A percentile compares a stretch with the other conserved stretches of the same genome.
Conservation (phyloP, 2,888 invertebrate genomes). For the Magallana nippona region DNA sequence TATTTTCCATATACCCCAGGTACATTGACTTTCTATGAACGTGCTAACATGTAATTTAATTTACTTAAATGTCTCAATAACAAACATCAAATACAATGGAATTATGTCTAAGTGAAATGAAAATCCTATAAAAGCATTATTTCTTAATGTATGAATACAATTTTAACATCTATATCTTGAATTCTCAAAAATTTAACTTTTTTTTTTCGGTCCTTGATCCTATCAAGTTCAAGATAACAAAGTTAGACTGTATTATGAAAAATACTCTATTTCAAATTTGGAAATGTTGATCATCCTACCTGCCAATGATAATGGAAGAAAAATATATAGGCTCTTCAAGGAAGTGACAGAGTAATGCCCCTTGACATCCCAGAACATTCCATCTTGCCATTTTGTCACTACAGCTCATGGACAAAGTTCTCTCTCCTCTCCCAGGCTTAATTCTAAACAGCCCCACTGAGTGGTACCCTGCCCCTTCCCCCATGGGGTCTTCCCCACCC, state of each 20-base stretch:
- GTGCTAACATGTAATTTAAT: too few relatives aligned
- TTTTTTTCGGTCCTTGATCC: too few relatives aligned
- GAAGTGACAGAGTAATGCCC: constrained; percentile 87
- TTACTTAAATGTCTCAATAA: too few relatives aligned
- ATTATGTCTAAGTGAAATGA: too few relatives aligned
- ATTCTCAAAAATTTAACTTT: background rate
- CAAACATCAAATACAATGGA: too few relatives aligned
- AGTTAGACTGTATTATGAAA: too few relatives aligned
- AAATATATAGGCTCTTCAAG: constrained; percentile 86
- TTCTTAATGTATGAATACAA: background rate
- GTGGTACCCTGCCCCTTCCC: constrained; percentile 86
- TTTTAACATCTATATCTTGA: background rate
- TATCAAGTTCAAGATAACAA: too few relatives aligned
- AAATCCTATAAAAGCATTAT: background rate
- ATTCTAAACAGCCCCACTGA: constrained; percentile 87
- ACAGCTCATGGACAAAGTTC: constrained; percentile 93
- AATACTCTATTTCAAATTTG: too few relatives aligned
- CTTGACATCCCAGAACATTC: constrained; percentile 91
- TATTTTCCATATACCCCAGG: too few relatives aligned
- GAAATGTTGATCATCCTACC: constrained; percentile 73
- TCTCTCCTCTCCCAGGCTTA: constrained; percentile 94
- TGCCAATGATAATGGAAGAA: constrained; percentile 86
- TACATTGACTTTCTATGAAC: too few relatives aligned
- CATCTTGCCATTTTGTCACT: constrained; percentile 96
- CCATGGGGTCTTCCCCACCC: constrained; percentile 83